Evolutionary conservation across 2,113 vertebrate genomes (phyloP), one percentile per base, ranked within the genome.

Genomic region (Notothenia coriiceps): DNA sequence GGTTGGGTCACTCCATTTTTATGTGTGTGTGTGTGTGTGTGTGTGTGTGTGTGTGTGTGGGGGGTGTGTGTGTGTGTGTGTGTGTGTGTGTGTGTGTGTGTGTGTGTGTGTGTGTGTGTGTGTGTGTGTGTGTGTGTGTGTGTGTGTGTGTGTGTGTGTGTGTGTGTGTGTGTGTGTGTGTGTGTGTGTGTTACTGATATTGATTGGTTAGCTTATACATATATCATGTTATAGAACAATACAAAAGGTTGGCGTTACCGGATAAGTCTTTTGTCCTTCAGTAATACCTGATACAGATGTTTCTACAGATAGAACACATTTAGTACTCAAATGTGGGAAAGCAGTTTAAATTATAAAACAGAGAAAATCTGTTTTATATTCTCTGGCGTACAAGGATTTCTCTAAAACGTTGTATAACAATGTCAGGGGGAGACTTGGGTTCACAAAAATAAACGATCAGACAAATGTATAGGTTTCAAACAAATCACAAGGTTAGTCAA

Each of bases 1-100:
- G 65, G 44, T 68, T 70, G 74, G 63, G 76, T 82, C 20, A 65
- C 70, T 80, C 75, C 33, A 56, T 64, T 73, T 88, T 79, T 66
- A 47, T 22, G 22, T 22, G 22, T 22, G 22, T 22, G 22, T 22
- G 22, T 22, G 22, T 22, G 22, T 22, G 22, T 22, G 22, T 22
- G 22, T 22, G 22, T 22, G 22, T 22, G 22, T 22, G 22, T 22
- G 22, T 22, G 22, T 22, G 22, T 22, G 22, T 22, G 22, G n/a
- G n/a, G n/a, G n/a, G n/a, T 22, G 22, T 22, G 22, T 22, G 22
- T 22, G 22, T 22, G 22, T 22, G 22, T 22, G 22, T 22, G 22
- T 22, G 22, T 22, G 22, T 22, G 22, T 22, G 22, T 22, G 22
- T 22, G 22, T 22, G 22, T 22, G 22, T 22, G 22, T 22, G 22